A percentile compares a stretch with the other conserved stretches of the same genome.
Evolutionary conservation across 2,888 invertebrate genomes (phyloP).

Genomic region (Tachina fera): DNA sequence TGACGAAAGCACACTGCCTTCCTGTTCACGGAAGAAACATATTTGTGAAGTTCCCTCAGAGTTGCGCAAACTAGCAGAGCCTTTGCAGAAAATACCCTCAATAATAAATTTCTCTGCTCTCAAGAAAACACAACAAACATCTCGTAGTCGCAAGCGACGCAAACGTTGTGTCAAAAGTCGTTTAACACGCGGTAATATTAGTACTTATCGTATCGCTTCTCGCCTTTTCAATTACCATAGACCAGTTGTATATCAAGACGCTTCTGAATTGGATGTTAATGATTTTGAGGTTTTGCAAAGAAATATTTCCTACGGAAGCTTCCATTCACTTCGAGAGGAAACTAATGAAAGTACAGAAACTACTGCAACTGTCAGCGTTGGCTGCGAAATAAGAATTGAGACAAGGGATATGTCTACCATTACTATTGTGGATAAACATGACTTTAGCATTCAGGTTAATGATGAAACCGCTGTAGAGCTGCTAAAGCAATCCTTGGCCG

Average conservation of each 20-base stretch:
- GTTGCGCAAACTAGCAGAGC: constrained; percentile 70
- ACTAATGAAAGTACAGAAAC: constrained; percentile 1
- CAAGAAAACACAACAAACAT: neutral
- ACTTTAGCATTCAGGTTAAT: constrained; percentile 75
- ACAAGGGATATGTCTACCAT: constrained; percentile 68
- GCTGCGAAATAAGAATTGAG: constrained; percentile 69
- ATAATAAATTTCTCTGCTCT: neutral
- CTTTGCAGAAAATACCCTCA: neutral
- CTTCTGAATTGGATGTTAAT: constrained; percentile 56
- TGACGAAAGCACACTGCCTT: constrained; percentile 35
- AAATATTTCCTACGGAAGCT: constrained; percentile 74
- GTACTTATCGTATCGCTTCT: constrained; percentile 71
- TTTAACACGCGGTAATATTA: constrained; percentile 22
- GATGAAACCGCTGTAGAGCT: constrained; percentile 74
- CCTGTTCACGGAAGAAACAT: constrained; percentile 56
- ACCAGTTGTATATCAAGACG: constrained; percentile 39
- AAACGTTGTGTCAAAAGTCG: constrained; percentile 36
- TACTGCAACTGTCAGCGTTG: constrained; percentile 64
- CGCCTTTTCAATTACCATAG: constrained; percentile 42
- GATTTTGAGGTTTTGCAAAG: constrained; percentile 71
- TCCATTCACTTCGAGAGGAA: constrained; percentile 75
- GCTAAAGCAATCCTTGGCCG: constrained; percentile 73
- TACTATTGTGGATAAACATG: constrained; percentile 66
- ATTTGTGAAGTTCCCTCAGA: constrained; percentile 76
- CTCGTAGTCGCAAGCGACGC: neutral